Conservation (phyloP, 2,888 invertebrate genomes). For the Argyresthia albistria region DNA sequence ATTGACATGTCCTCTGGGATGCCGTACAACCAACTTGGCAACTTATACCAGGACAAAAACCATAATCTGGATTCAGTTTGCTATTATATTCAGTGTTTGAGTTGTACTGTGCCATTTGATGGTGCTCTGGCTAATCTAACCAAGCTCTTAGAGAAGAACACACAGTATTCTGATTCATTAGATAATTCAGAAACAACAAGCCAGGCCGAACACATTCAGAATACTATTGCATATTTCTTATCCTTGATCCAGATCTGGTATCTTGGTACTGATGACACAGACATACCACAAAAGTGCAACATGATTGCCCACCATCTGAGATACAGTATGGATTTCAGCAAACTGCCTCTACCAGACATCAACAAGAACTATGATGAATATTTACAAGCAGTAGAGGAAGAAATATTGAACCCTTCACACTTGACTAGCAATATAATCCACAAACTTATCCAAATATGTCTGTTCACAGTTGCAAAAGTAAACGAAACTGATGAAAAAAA, state of each 20-base stretch:
- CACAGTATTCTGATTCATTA: conserved; percentile 69
- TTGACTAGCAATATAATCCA: conserved; percentile 81
- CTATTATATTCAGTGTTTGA: conserved; percentile 89
- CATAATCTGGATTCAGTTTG: conserved; percentile 90
- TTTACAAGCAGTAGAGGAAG: conserved; percentile 59
- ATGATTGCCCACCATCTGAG: conserved; percentile 81
- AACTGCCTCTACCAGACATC: conserved; percentile 60
- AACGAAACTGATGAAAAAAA: conserved; percentile 82
- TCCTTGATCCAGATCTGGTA: conserved; percentile 76
- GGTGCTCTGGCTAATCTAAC: conserved; percentile 91
- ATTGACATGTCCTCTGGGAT: conserved; percentile 86
- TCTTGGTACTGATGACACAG: conserved; percentile 74
- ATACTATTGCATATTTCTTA: conserved; percentile 61
- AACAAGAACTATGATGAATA: conserved; percentile 66
- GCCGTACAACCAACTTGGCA: conserved; percentile 96
- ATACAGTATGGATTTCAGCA: conserved; percentile 75
- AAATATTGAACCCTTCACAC: conserved; percentile 66
- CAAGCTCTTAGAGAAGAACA: conserved; percentile 80
- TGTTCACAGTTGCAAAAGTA: conserved; percentile 85
- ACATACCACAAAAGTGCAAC: conserved; percentile 78
- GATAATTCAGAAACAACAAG: conserved; percentile 56
- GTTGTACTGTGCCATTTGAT: conserved; percentile 86
- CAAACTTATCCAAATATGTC: conserved; percentile 85
- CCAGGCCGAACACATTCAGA: conserved; percentile 63
- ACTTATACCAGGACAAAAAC: conserved; percentile 84